Percentiles rank a stretch among this genome's conserved stretches.
Evolutionary conservation across 2,113 vertebrate species (phyloP).

Genomic region (Benitochromis conjunctus): DNA sequence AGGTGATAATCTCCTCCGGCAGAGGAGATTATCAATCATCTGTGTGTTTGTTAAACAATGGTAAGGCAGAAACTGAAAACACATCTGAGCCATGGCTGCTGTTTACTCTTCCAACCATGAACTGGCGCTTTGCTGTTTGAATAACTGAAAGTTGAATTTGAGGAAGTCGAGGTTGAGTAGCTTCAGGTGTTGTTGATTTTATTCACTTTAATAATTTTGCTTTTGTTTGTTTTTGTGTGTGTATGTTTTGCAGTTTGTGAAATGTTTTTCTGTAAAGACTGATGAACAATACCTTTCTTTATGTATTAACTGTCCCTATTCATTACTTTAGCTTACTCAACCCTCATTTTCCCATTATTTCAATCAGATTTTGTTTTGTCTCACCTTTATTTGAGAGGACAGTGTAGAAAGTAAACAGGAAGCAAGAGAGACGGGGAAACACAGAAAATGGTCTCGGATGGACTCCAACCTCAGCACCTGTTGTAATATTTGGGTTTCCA

Average conservation of each 20-base stretch:
- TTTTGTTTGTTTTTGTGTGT: background rate
- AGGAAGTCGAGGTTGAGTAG: background rate
- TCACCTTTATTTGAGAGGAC: background rate
- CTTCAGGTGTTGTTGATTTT: background rate
- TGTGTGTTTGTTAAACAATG: background rate
- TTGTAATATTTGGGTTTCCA: background rate
- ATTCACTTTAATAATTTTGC: background rate
- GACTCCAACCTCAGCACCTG: background rate
- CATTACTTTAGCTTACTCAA: background rate
- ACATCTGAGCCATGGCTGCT: background rate
- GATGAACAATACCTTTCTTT: background rate
- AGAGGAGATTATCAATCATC: background rate
- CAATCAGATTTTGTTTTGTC: background rate
- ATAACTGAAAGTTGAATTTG: background rate
- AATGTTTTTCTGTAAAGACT: background rate
- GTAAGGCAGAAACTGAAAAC: background rate
- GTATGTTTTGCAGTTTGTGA: background rate
- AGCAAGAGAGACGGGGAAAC: background rate
- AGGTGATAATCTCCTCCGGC: constrained; percentile 22
- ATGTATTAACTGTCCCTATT: background rate
- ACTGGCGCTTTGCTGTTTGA: background rate
- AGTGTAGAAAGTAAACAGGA: background rate
- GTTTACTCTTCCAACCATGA: background rate
- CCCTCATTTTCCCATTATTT: background rate
- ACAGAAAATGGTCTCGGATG: background rate